Conservation (phyloP, 2,113 vertebrate genomes). For the Pelusios castaneus region DNA sequence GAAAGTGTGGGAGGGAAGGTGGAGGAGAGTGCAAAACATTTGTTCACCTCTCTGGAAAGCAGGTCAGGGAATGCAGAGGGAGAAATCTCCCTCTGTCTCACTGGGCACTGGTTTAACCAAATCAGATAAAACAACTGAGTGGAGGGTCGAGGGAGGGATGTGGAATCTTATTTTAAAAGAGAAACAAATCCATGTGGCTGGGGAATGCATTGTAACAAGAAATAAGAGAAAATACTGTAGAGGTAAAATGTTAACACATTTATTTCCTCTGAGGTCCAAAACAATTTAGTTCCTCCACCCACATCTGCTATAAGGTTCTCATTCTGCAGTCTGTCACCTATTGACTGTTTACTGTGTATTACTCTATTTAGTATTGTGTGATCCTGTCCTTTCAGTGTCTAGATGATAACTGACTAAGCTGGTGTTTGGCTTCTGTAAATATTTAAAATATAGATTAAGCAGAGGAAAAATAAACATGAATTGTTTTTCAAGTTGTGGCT, state of each 20-base stretch:
- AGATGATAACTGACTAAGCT: conserved; percentile 52
- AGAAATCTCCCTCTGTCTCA: neutral
- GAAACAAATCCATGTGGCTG: neutral
- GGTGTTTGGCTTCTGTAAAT: conserved; percentile 59
- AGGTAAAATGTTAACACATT: neutral
- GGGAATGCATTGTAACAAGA: neutral
- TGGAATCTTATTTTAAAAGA: neutral
- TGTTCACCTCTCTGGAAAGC: conserved; percentile 29
- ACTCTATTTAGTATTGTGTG: conserved; percentile 25
- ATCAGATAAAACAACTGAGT: neutral
- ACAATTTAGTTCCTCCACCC: neutral
- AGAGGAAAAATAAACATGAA: conserved; percentile 66
- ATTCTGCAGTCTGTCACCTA: neutral
- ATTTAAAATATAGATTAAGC: conserved; percentile 75
- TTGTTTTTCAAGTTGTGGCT: conserved; percentile 65
- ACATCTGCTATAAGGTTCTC: neutral
- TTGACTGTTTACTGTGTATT: conserved; percentile 15
- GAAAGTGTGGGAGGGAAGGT: conserved; percentile 34
- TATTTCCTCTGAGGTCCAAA: neutral
- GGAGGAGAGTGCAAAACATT: conserved; percentile 8
- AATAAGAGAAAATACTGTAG: neutral
- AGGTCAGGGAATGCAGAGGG: neutral
- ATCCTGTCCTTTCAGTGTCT: neutral
- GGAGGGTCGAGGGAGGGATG: neutral
- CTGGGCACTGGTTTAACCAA: neutral